Conservation (phyloP, 2,113 vertebrate genomes). For the Thomomys bottae region DNA sequence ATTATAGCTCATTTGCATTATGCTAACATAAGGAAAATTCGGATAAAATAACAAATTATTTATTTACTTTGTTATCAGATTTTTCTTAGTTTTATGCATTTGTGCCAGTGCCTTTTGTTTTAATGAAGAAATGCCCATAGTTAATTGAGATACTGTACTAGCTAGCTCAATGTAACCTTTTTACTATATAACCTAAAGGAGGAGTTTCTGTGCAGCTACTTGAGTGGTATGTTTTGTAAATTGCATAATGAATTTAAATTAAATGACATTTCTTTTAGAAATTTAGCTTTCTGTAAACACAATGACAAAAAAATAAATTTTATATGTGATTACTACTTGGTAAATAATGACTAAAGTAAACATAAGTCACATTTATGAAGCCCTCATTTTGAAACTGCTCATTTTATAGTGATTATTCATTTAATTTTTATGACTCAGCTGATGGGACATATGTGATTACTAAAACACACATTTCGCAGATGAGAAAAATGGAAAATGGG, state of each 20-base stretch:
- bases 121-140: not conserved
- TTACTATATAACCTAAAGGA: not conserved
- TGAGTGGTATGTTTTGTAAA: not conserved
- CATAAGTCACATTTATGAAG: not conserved
- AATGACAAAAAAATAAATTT: not conserved
- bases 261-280: not conserved
- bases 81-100: not conserved
- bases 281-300: not conserved
- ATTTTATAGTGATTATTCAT: not conserved
- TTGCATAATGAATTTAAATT: not conserved
- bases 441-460: not conserved
- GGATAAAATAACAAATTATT: not conserved
- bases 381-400: not conserved
- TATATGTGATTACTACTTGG: not conserved
- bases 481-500: not conserved
- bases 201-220: not conserved
- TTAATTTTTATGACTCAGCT: not conserved
- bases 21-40: not conserved
- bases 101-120: not conserved
- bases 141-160: not conserved
- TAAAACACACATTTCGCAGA: not conserved
- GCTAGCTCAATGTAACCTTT: not conserved
- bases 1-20: not conserved
- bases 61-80: not conserved
- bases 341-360: not conserved